Base-by-base conservation (phyloP, 53 echinoderm and acorn worm genomes). In the Stichopus horrens region DNA sequence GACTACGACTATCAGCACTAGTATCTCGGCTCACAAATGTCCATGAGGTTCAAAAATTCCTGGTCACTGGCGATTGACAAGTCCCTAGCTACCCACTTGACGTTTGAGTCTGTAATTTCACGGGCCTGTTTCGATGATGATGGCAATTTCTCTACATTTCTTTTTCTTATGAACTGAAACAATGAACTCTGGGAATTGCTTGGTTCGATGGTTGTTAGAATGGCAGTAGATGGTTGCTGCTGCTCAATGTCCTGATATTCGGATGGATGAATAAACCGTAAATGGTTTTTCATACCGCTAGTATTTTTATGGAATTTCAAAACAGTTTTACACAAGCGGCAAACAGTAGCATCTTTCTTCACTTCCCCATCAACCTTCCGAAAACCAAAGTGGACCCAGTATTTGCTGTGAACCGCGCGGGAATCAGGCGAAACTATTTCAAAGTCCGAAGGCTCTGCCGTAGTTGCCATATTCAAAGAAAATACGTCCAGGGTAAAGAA, bases 381-480 rank as follows among this genome's bases (percentile, higher is more conserved):
- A 75, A 75, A 75, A 51, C 76, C n/a, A 21, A 75, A 75, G 76
- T 75, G 76, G 20, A 75, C 76, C 76, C 76, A 75, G 76, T 75
- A 75, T 75, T 75, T 75, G 76, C 76, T 75, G 14, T 13, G 7
- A 75, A 75, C 76, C 19, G 76, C n/a, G 76, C 8, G 76, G 20
- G 76, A 75, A 75, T 20, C 1, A 5, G 76, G 76, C 51, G 76
- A 75, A 75, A 16, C 76, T 75, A 75, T 75, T 75, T 75, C 76
- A 75, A 75, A 75, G 76, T 75, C 76, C 76, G 20, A 75, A 10
- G 76, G 51, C 76, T 75, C 37, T 2, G 37, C 37, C 2, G 37
- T 37, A 37, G 37, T 37, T 9, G 63, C 76, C 22, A 51, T 75
- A 75, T 20, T 10, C 9, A 16, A 51, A 75, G 51, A 75, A 23